Evolutionary conservation across 2,888 invertebrate species (phyloP).

Genomic region (Drosophila buzzatii): DNA sequence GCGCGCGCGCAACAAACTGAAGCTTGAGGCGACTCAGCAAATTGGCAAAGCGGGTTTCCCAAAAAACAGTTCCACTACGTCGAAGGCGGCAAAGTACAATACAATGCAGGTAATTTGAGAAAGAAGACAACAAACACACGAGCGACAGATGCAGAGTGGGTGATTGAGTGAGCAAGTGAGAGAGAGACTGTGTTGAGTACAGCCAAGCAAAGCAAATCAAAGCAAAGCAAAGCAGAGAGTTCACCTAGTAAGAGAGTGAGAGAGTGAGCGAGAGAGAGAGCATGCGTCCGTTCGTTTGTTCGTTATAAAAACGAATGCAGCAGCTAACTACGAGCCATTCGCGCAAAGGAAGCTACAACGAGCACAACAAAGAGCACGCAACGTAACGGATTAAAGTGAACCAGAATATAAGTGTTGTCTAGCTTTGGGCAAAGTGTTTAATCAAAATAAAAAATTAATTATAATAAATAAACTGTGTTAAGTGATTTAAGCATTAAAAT

Average conservation of each 20-base stretch:
- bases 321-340: constrained; percentile 67
- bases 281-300: constrained; percentile 30
- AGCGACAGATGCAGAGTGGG: background rate
- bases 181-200: background rate
- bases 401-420: constrained; percentile 17
- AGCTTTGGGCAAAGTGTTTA: constrained; percentile 11
- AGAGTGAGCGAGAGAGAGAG: constrained; percentile 5
- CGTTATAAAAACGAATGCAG: constrained; percentile 74
- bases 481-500: constrained; percentile 20
- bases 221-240: constrained; percentile 9
- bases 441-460: constrained; percentile 8
- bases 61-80: constrained; percentile 31
- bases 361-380: constrained; percentile 48
- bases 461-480: background rate
- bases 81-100: constrained; percentile 27
- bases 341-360: constrained; percentile 72
- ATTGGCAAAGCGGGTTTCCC: constrained; percentile 68
- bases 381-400: constrained; percentile 41
- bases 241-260: constrained; percentile 26
- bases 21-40: constrained; percentile 43
- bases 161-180: background rate
- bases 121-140: constrained; percentile 37
- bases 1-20: constrained; percentile 35
- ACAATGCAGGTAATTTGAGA: constrained; percentile 46
- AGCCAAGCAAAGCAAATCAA: background rate